Percentiles rank a stretch among this genome's conserved stretches.
These are phyloP conservation scores for Protobothrops mucrosquamatus DNA, from an alignment of 2,113 vertebrate species.

Conservation along the genomic window DNA sequence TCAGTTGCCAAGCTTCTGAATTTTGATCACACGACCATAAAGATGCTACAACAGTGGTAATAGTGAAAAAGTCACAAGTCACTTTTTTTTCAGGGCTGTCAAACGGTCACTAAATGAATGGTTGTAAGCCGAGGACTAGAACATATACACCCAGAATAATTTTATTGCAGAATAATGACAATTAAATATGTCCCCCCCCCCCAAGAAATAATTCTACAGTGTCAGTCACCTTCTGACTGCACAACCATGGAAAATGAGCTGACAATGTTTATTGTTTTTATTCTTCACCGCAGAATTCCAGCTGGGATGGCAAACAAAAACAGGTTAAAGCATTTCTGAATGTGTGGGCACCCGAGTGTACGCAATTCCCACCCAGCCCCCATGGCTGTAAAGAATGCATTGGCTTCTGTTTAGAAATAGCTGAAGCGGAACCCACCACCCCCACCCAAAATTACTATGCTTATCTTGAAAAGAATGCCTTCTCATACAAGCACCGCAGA, in stretches of 20 bases:
- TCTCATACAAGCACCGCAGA: background rate
- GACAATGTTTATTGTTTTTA: background rate
- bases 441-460: background rate
- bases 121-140: no score
- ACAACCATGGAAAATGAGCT: background rate
- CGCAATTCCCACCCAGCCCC: background rate
- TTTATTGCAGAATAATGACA: background rate
- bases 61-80: no score
- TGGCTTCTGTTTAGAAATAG: slow-evolving; percentile 39
- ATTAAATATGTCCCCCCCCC: slow-evolving; percentile 14
- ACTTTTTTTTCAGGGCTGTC: no score
- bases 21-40: no score
- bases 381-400: slow-evolving; percentile 36
- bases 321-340: slow-evolving; percentile 34
- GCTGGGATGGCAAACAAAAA: slow-evolving; percentile 18
- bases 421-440: slow-evolving; percentile 28
- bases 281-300: slow-evolving; percentile 36
- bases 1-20: no score
- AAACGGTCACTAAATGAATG: no score
- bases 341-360: background rate
- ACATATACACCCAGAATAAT: background rate
- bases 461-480: background rate
- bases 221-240: background rate
- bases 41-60: no score
- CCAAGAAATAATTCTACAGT: background rate